Evolutionary conservation across 2,888 invertebrate genomes (phyloP), one percentile per base, ranked within the genome.

Genomic region (Timandra comae): DNA sequence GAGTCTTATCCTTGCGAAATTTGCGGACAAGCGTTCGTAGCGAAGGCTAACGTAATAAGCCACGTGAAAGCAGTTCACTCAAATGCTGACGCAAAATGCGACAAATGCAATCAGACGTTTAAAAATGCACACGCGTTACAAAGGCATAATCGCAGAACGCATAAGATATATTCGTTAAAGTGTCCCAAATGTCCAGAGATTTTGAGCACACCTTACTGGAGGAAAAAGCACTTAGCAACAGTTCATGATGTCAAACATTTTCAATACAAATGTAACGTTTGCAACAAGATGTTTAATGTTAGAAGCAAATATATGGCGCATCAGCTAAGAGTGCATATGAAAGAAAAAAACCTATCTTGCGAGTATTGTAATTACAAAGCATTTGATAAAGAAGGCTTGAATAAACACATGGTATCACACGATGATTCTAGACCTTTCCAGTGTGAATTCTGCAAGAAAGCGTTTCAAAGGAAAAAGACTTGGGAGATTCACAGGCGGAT

Each of bases 391-490:
- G 80, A 85, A 21, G 59, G 87, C 9, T 48, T 90, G 30, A 80
- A 75, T 19, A 71, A 85, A 0, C 89, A 89, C 33, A 84, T 85
- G 64, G 81, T 89, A 1, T 82, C 75, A 0, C 90, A 90, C 36
- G 85, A 84, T 1, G 87, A 88, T 1, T 67, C 86, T 0, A 73
- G 88, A 30, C 89, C 89, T 2, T 88, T 78, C 27, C 75, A 85
- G 22, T 89, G 89, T 42, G 78, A 85, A 3, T 69, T 80, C 37
- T 89, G 89, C 39, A 86, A 86, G 20, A 90, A 89, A 47, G 62
- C 81, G 1, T 90, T 89, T 48, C 88, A 88, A 25, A 86, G 89
- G 40, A 85, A 86, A 44, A 87, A 85, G 33, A 86, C 88, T 0
- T 48, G 89, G 21, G 86, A 87, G 1, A 76, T 86, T 2, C 89